These are phyloP conservation scores for Synergus gifuensis DNA, from an alignment of 2,888 invertebrate genomes.

Conservation along the genomic window DNA sequence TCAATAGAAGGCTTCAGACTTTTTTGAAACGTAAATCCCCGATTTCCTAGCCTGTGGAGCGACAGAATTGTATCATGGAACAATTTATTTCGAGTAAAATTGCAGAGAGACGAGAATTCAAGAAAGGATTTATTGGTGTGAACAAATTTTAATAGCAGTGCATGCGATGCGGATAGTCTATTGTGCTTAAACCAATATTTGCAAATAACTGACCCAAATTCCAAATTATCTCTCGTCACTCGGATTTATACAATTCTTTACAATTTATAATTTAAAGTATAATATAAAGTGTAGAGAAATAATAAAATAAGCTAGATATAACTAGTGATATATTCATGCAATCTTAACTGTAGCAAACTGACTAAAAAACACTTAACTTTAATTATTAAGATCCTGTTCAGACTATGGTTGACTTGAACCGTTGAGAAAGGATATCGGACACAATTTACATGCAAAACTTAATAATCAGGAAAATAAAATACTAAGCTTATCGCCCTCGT, in stretches of 20 bases:
- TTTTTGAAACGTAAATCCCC: not conserved
- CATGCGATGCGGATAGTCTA: not conserved
- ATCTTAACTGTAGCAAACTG: not conserved
- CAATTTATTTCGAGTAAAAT: constrained; percentile 25
- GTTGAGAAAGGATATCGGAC: not conserved
- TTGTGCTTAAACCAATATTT: constrained; percentile 28
- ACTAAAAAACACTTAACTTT: not conserved
- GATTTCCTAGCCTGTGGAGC: not conserved
- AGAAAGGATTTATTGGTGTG: constrained; percentile 14
- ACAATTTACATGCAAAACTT: not conserved
- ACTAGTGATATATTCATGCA: not conserved
- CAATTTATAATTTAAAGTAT: not conserved
- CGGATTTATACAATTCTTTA: not conserved
- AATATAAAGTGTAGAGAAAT: not conserved
- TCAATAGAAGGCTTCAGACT: not conserved
- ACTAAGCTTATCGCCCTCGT: not conserved
- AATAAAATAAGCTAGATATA: not conserved
- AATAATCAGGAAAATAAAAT: not conserved
- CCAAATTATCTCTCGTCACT: not conserved
- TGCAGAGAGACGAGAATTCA: not conserved
- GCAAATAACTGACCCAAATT: not conserved
- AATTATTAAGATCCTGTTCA: not conserved
- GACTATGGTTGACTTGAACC: not conserved
- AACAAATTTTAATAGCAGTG: constrained; percentile 10
- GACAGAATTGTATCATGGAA: not conserved